phyloP scores from a whole-genome alignment of 2,113 vertebrate genomes.

The Brienomyrus brachyistius region DNA sequence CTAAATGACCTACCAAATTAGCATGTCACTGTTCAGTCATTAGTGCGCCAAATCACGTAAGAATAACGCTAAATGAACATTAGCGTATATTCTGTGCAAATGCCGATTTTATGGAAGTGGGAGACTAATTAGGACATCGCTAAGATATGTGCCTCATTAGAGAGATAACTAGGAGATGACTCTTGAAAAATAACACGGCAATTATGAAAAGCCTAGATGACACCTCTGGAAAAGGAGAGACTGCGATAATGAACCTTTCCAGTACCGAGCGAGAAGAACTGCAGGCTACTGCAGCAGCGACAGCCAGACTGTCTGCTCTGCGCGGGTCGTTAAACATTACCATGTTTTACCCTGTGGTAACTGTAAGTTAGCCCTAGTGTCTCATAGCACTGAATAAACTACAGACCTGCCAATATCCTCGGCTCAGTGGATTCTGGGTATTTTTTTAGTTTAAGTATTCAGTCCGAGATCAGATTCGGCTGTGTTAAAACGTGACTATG shows the following conservation, averaged over 20 bases:
- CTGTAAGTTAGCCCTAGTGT: background rate
- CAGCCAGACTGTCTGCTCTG: background rate
- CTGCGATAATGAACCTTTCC: background rate
- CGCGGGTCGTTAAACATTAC: background rate
- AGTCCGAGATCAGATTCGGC: background rate
- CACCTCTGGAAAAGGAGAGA: background rate
- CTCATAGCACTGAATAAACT: background rate
- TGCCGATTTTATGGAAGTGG: background rate
- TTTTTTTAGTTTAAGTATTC: background rate
- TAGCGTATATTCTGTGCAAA: background rate
- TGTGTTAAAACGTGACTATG: background rate
- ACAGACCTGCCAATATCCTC: background rate
- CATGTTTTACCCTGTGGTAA: background rate
- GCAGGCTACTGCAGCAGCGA: background rate
- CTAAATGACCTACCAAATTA: slow-evolving; percentile 9
- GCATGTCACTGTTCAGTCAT: background rate
- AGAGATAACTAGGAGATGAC: background rate
- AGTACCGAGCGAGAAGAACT: background rate
- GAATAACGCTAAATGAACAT: background rate
- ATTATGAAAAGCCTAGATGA: slow-evolving; percentile 15
- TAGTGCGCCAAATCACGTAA: background rate
- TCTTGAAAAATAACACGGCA: slow-evolving; percentile 11
- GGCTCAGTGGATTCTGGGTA: slow-evolving; percentile 8
- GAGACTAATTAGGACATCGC: slow-evolving; percentile 13
- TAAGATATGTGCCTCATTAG: slow-evolving; percentile 11